Conservation (phyloP, 92 coral and sea anemone genomes). For the Phenganax marumi region DNA sequence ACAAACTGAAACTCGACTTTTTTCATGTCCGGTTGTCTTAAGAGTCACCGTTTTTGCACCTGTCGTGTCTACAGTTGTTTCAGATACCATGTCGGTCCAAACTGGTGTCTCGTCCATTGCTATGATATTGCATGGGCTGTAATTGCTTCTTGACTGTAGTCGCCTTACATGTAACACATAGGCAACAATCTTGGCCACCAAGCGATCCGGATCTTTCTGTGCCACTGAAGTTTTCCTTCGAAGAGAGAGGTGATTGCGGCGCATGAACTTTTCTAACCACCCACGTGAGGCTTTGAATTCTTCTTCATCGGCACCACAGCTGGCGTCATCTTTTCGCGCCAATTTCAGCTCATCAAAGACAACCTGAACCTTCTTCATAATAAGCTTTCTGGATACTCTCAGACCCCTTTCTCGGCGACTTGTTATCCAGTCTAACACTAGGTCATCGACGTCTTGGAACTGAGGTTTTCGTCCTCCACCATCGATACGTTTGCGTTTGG, state of each 20-base stretch:
- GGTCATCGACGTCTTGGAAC: background rate
- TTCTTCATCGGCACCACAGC: no score
- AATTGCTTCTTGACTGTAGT: no score
- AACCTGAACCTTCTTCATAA: background rate
- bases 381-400: background rate
- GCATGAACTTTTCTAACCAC: background rate
- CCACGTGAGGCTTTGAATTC: background rate
- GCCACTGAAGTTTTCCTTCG: background rate
- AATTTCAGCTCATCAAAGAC: background rate
- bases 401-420: background rate
- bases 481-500: background rate
- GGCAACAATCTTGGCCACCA: background rate
- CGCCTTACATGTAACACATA: background rate
- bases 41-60: constrained; percentile 25
- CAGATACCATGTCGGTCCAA: constrained; percentile 25
- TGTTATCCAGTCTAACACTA: background rate
- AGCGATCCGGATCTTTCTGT: background rate
- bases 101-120: constrained; percentile 32
- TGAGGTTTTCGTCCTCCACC: background rate
- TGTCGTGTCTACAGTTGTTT: constrained; percentile 22
- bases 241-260: background rate
- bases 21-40: constrained; percentile 32
- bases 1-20: constrained; percentile 27
- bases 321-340: no score
- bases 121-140: constrained; percentile 9